Evolutionary conservation across 2,113 vertebrate species (phyloP), one percentile per base, ranked within the genome.

Genomic region (Phyllostomus hastatus): DNA sequence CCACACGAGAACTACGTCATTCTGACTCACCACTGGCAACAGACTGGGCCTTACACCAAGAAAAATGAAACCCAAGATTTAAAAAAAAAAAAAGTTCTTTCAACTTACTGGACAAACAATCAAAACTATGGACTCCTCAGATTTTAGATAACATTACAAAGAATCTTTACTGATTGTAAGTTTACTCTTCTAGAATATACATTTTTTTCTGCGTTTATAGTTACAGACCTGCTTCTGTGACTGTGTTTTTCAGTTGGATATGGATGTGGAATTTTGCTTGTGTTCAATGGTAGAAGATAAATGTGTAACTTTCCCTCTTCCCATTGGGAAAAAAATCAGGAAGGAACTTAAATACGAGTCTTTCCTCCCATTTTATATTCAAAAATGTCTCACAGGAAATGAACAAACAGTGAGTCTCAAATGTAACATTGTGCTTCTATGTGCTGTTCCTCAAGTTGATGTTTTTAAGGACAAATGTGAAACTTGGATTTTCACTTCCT

Each of bases 311-410:
- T 73, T 57, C 41, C n/a, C 86, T 80, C 16, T 57, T 64, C 92
- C 94, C 46, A 81, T 67, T 70, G 66, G 66, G 91, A 94, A 79
- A 94, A 83, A 92, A 90, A 54, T 89, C 97, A 97, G 97, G 97
- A 98, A 97, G 96, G 96, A 98, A 97, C 93, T 91, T 66, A 94
- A 98, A 94, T 57, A 91, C 94, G 97, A 97, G 95, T 93, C 97
- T 91, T 98, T 98, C 97, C 97, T 97, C 97, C 94, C 91, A 97
- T 98, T 98, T 97, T 97, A 95, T 90, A 97, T 96, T 97, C 95
- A 95, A 94, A 94, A 50, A 80, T 83, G 69, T 94, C 93, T 92
- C 78, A 79, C 94, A 96, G 97, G 97, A 98, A 97, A 97, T 96
- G 95, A 95, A 96, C 97, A 96, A 97, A 97, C 83, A 70, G 93